These are phyloP conservation scores for Solen grandis DNA, from an alignment of 1,140 invertebrate genomes.

Conservation along the genomic window DNA sequence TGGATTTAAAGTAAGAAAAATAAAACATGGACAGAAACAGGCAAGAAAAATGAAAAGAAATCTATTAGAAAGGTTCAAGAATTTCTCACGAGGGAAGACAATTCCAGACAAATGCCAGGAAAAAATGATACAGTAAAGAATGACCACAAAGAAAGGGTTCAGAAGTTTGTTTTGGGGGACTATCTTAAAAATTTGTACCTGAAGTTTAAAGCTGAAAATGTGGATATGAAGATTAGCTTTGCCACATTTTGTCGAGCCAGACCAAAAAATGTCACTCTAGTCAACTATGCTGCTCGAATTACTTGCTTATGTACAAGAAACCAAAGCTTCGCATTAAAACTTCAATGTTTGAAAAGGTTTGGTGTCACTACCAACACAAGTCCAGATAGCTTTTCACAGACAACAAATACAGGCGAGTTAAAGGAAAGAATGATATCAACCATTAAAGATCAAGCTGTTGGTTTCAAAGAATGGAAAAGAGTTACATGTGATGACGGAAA, in stretches of 20 bases:
- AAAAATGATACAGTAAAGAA: conserved; percentile 11
- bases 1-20: background rate
- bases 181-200: conserved; percentile 19
- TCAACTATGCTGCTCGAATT: conserved; percentile 16
- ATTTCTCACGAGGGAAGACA: conserved; percentile 23
- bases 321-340: conserved; percentile 22
- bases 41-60: background rate
- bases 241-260: conserved; percentile 35
- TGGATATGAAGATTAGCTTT: conserved; percentile 7
- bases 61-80: background rate
- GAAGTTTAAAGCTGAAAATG: conserved; percentile 37
- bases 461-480: conserved; percentile 45
- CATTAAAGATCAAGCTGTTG: background rate
- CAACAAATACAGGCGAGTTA: background rate
- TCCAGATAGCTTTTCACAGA: conserved; percentile 13
- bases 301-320: conserved; percentile 32
- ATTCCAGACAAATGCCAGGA: conserved; percentile 9
- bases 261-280: conserved; percentile 17
- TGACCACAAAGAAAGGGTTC: conserved; percentile 13
- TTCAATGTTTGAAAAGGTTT: conserved; percentile 9
- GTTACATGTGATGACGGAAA: conserved; percentile 36
- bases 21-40: no score
- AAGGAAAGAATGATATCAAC: background rate
- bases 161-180: conserved; percentile 37
- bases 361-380: conserved; percentile 11